Conservation (phyloP, 1,140 invertebrate genomes). For the Atta cephalotes region DNA sequence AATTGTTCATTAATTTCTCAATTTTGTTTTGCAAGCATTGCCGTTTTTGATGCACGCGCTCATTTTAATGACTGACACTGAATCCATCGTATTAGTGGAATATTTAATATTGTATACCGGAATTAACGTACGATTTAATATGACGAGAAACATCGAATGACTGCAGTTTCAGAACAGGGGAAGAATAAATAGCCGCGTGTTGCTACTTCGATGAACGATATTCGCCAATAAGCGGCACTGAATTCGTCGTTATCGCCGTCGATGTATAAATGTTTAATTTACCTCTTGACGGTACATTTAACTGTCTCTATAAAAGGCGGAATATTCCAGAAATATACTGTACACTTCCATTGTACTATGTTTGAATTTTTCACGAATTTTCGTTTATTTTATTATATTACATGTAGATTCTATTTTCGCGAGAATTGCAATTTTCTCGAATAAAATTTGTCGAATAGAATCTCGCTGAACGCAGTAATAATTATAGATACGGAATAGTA, state of each 20-base stretch:
- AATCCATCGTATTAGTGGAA: slow-evolving; percentile 27
- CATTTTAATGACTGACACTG: slow-evolving; percentile 4
- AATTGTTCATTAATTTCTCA: slow-evolving; percentile 24
- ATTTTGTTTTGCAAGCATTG: slow-evolving; percentile 2
- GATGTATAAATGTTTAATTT: slow-evolving; percentile 37
- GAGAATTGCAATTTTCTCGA: neutral
- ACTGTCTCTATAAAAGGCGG: neutral
- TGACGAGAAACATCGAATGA: neutral
- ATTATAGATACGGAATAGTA: slow-evolving; percentile 47
- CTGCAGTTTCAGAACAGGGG: neutral
- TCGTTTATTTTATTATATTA: slow-evolving; percentile 14
- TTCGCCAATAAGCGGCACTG: neutral
- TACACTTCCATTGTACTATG: neutral
- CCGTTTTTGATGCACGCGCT: neutral
- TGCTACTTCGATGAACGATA: slow-evolving; percentile 10
- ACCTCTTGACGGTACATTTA: neutral
- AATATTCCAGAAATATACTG: neutral
- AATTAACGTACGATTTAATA: slow-evolving; percentile 3
- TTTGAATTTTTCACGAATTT: slow-evolving; percentile 19
- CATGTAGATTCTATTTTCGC: neutral
- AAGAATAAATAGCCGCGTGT: slow-evolving; percentile 14
- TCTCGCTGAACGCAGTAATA: slow-evolving; percentile 14
- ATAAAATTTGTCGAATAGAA: slow-evolving; percentile 17
- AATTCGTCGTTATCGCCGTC: neutral
- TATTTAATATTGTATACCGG: slow-evolving; percentile 23